phyloP scores from a whole-genome alignment of 2,113 vertebrate genomes.

The Mus spicilegus region DNA sequence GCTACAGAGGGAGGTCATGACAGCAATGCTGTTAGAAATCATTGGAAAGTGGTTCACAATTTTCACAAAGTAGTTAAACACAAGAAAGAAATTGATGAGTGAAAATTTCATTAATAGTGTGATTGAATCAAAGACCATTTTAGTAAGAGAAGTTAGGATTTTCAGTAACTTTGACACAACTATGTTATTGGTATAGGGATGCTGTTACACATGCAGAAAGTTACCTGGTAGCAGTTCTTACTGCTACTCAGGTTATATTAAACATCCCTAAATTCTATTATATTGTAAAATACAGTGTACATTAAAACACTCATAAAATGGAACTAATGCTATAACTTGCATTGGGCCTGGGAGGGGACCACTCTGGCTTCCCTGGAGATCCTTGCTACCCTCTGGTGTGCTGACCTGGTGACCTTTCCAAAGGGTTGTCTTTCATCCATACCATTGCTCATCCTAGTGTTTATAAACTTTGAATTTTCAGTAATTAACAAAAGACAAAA shows the following conservation, averaged over 20 bases:
- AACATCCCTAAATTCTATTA: conserved; percentile 17
- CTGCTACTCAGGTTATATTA: conserved; percentile 38
- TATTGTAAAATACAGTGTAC: not conserved
- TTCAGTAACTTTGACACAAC: not conserved
- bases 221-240: not conserved
- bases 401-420: not conserved
- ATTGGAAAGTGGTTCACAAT: not conserved
- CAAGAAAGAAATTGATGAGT: conserved; percentile 36
- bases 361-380: not conserved
- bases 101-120: conserved; percentile 12
- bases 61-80: conserved; percentile 15
- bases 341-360: not conserved
- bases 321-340: conserved; percentile 14
- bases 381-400: not conserved
- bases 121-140: not conserved
- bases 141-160: conserved; percentile 25
- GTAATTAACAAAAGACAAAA: not conserved
- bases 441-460: not conserved
- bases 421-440: not conserved
- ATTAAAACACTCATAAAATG: not conserved
- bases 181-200: not conserved
- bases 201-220: not conserved
- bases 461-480: conserved; percentile 3
- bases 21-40: conserved; percentile 25
- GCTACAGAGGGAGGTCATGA: not conserved